Conservation (phyloP, 1,140 invertebrate species). For the Archivesica marissinica region DNA sequence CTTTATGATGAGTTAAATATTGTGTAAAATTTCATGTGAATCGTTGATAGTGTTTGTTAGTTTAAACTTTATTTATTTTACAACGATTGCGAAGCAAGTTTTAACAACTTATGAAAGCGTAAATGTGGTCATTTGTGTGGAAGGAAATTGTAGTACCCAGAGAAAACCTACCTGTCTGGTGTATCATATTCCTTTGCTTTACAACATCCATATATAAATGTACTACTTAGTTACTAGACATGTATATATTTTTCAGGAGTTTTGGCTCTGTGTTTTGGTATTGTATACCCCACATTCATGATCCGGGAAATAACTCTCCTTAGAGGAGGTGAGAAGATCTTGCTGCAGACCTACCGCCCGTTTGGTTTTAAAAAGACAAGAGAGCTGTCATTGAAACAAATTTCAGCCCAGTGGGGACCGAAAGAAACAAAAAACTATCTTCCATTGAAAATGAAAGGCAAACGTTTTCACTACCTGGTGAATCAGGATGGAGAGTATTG, state of each 20-base stretch:
- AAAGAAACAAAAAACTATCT: neutral
- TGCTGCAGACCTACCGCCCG: constrained; percentile 28
- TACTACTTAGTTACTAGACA: no score
- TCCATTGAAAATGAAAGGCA: constrained; percentile 21
- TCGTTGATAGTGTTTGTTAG: no score
- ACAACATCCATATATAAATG: no score
- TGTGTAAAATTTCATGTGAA: no score
- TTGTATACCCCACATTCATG: constrained; percentile 15
- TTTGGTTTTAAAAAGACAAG: constrained; percentile 22
- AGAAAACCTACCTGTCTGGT: no score
- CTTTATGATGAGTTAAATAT: no score
- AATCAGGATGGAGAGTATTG: neutral
- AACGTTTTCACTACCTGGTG: neutral
- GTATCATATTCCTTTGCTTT: no score
- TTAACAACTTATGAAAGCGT: no score
- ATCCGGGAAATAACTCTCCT: constrained; percentile 26
- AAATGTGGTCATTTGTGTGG: no score
- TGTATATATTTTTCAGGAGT: constrained; percentile 19
- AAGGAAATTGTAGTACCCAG: no score
- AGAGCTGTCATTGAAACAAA: constrained; percentile 8
- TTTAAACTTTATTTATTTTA: no score
- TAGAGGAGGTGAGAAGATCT: constrained; percentile 35
- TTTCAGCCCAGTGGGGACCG: constrained; percentile 32
- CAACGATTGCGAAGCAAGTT: no score
- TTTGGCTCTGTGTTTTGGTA: neutral